Conservation (phyloP, 2,888 invertebrate genomes). For the Hirudinaria manillensis region DNA sequence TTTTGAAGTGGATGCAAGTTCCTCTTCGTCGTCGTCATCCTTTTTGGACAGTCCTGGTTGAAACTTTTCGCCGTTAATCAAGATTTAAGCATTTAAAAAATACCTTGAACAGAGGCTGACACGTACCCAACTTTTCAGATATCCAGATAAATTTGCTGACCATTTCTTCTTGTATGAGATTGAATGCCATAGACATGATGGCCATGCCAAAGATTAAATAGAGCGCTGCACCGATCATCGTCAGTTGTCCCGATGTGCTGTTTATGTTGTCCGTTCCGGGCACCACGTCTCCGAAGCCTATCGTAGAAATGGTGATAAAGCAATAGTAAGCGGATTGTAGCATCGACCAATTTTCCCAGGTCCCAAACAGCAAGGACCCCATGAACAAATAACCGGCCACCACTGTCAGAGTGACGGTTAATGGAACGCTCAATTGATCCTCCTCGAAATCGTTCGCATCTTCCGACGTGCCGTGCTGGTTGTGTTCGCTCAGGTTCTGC, state of each 20-base stretch:
- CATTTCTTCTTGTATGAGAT: constrained; percentile 54
- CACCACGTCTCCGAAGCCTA: constrained; percentile 52
- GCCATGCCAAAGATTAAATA: constrained; percentile 54
- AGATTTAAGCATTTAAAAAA: not conserved
- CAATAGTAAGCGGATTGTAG: constrained; percentile 52
- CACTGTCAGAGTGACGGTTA: constrained; percentile 52
- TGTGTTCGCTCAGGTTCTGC: not conserved
- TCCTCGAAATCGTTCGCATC: constrained; percentile 48
- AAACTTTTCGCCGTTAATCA: not conserved
- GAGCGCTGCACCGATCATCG: constrained; percentile 49
- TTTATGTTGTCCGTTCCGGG: constrained; percentile 44
- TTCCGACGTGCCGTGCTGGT: not conserved
- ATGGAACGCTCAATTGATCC: constrained; percentile 50
- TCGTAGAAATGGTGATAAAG: constrained; percentile 53
- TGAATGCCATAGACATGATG: constrained; percentile 55
- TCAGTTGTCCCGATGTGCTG: constrained; percentile 43
- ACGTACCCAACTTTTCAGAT: constrained; percentile 49
- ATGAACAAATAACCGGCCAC: constrained; percentile 52
- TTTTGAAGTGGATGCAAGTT: not conserved
- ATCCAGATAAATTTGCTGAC: constrained; percentile 52
- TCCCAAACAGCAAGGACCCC: constrained; percentile 51
- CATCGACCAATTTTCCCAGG: constrained; percentile 52
- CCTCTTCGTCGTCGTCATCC: constrained; percentile 37
- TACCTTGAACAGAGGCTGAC: not conserved
- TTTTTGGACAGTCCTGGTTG: constrained; percentile 42